Percentiles rank a stretch among this genome's conserved stretches.
Conservation (phyloP, 2,797 vertebrate species). For the Danio tinwini region DNA sequence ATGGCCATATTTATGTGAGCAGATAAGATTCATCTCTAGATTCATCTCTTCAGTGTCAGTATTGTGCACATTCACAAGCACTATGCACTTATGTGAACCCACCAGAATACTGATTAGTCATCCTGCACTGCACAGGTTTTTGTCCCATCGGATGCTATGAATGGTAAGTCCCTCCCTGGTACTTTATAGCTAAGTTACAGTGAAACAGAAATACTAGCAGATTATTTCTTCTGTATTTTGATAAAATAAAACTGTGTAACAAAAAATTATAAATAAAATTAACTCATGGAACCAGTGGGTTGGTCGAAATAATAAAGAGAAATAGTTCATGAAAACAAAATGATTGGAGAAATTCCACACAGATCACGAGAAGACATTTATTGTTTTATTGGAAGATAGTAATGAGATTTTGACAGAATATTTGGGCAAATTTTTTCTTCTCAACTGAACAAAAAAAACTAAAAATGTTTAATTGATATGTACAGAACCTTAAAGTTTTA, state of each 20-base stretch:
- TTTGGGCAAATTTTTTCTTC: too few relatives aligned
- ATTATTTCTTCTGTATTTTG: background rate
- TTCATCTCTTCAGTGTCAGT: too few relatives aligned
- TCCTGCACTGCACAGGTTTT: too few relatives aligned
- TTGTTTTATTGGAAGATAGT: background rate
- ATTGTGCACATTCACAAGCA: too few relatives aligned
- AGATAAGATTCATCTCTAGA: too few relatives aligned
- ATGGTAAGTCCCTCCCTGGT: background rate
- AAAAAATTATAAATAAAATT: background rate
- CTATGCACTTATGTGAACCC: too few relatives aligned
- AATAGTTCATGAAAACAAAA: background rate
- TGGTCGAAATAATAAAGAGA: background rate
- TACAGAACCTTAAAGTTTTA: background rate
- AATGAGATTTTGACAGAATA: background rate
- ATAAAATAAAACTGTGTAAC: background rate
- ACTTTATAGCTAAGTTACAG: background rate
- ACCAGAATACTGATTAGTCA: background rate
- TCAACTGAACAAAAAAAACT: too few relatives aligned
- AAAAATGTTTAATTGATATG: background rate
- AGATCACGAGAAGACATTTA: background rate
- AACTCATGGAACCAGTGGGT: too few relatives aligned
- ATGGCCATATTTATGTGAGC: too few relatives aligned
- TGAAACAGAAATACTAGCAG: background rate
- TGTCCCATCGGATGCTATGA: background rate
- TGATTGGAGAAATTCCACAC: background rate